Base-by-base conservation (phyloP, 2,797 vertebrate species). In the Tinamus major region DNA sequence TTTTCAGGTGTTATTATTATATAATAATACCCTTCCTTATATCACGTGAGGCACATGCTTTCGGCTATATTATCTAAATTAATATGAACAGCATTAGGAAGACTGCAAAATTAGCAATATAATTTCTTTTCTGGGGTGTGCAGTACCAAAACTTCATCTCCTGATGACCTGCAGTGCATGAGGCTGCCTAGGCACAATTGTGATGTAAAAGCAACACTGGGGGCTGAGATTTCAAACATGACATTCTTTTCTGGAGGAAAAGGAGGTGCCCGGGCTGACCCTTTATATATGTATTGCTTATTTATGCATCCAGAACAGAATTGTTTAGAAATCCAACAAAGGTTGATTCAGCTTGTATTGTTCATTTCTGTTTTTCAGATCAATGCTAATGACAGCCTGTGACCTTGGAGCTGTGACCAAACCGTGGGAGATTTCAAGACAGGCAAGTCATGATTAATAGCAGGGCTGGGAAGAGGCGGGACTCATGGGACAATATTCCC, bases 301-400 rank as follows among this genome's bases (percentile, higher is more conserved):
- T 97, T 96, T 97, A 96, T 97, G 96, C 95, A 90, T 94, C 95
- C 89, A 90, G 96, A 96, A 89, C n/a, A 27, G 92, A 96, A 96
- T 97, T 97, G 95, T 97, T 97, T 96, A 96, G 94, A 93, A 98
- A 96, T 89, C 80, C 93, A 96, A 97, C 97, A 98, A 97, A 97
- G 96, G 95, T 96, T 97, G 96, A 96, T 96, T 97, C 97, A 97
- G 96, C 91, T 96, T 95, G 96, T 96, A 97, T 98, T 98, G 97
- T 97, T 98, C 95, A 94, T 96, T 97, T 97, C 97, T 98, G 96
- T 97, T 98, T 98, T 97, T 97, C 97, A 99, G 99, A 98, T 99
- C 99, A 96, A 99, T 99, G 99, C 98, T 99, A 98, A 99, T 99
- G 99, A 99, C 99, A 92, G 99, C 99, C 24, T 99, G 99, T 98